phyloP scores from a whole-genome alignment of 1,140 invertebrate species.

The Cephus cinctus region DNA sequence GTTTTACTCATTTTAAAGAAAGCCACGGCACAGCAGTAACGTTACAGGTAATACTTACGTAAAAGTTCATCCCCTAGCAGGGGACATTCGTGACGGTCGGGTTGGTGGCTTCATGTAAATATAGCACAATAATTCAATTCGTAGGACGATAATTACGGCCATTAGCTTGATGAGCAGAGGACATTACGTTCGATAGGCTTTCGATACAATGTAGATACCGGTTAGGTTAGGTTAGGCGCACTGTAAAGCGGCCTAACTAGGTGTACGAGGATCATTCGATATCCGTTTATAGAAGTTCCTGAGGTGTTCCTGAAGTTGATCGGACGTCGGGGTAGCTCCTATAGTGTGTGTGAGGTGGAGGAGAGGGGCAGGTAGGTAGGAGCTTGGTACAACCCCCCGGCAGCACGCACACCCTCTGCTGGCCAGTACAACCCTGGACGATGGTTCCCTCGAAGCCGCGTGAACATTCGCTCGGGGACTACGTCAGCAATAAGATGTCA shows the following conservation, averaged over 20 bases:
- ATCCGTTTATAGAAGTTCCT: too few relatives aligned
- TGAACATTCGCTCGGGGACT: neutral
- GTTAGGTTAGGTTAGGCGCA: too few relatives aligned
- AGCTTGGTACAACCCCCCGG: neutral
- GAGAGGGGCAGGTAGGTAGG: too few relatives aligned
- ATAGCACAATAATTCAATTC: slow-evolving; percentile 1
- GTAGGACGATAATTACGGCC: slow-evolving; percentile 4
- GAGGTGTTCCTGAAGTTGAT: too few relatives aligned
- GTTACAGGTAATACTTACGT: neutral
- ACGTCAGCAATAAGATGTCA: neutral
- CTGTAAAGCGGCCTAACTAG: too few relatives aligned
- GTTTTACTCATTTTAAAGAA: neutral
- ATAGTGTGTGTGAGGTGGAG: too few relatives aligned
- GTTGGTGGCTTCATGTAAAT: neutral
- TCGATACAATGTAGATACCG: too few relatives aligned
- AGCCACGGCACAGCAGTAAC: neutral
- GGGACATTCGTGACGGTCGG: neutral
- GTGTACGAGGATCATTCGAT: too few relatives aligned
- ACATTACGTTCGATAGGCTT: neutral
- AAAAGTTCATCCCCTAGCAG: neutral
- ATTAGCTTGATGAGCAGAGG: slow-evolving; percentile 4
- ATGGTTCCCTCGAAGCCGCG: neutral
- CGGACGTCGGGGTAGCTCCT: too few relatives aligned
- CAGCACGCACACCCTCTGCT: neutral
- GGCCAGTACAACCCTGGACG: neutral